These are phyloP conservation scores for Oscheius sp. DNA, from an alignment of 2,888 invertebrate species.

Conservation along the genomic window DNA sequence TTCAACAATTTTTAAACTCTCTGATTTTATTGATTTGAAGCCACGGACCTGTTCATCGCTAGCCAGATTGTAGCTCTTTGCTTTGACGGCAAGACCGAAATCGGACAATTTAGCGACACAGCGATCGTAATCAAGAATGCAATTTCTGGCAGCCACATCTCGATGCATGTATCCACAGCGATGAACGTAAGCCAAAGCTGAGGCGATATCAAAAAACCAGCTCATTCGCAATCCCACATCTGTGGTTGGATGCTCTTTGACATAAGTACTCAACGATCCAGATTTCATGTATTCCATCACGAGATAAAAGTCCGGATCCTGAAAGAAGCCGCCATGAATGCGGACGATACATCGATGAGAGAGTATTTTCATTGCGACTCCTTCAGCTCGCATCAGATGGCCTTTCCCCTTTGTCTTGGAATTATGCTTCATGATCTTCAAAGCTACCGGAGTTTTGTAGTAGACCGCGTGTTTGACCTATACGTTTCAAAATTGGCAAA, in stretches of 20 bases:
- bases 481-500: neutral
- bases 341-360: neutral
- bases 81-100: conserved; percentile 46
- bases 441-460: too few species aligned
- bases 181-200: neutral
- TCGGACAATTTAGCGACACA: conserved; percentile 41
- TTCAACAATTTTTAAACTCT: too few species aligned
- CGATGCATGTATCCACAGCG: conserved; percentile 30
- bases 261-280: neutral
- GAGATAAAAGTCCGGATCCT: neutral
- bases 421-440: neutral
- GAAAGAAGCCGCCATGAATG: neutral
- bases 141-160: conserved; percentile 27
- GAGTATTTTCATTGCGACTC: neutral
- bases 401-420: neutral
- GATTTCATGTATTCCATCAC: neutral
- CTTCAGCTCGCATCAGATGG: neutral
- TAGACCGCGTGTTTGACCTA: neutral
- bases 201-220: neutral
- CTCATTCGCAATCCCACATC: neutral
- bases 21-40: too few species aligned
- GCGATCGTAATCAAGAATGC: conserved; percentile 9
- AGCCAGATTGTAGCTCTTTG: too few species aligned
- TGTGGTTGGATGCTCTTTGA: neutral
- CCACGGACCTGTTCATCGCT: too few species aligned